phyloP scores from a whole-genome alignment of 2,888 invertebrate genomes.

The Pseudococcus viburni region DNA sequence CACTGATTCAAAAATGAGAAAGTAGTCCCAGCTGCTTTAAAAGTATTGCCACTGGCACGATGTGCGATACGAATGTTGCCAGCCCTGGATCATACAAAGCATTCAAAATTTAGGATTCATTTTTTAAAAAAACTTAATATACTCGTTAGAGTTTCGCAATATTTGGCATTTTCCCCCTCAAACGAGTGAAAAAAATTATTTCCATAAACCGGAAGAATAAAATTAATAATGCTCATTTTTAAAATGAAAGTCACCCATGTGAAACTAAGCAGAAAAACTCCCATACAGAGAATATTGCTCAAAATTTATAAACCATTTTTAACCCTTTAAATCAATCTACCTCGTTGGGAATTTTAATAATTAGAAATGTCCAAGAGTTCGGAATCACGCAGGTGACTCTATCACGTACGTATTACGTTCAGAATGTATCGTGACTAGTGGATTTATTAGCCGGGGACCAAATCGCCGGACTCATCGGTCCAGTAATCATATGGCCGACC shows the following conservation, averaged over 20 bases:
- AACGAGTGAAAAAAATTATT: no score
- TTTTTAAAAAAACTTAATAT: no score
- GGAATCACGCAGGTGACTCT: background rate
- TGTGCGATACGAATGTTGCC: no score
- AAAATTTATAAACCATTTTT: background rate
- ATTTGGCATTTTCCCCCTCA: no score
- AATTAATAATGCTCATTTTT: no score
- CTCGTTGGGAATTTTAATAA: background rate
- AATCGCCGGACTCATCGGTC: conserved; percentile 40
- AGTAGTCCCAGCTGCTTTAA: no score
- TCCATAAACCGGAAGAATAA: no score
- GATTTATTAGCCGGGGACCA: conserved; percentile 15
- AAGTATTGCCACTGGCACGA: no score
- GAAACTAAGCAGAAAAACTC: background rate
- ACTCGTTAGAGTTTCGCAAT: no score
- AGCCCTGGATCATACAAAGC: no score
- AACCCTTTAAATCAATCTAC: background rate
- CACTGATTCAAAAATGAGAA: no score
- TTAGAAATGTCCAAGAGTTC: background rate
- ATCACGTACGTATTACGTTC: background rate
- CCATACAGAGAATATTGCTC: background rate
- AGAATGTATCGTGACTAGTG: conserved; percentile 22
- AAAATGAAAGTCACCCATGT: background rate
- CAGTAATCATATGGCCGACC: conserved; percentile 19
- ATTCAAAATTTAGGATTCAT: no score